phyloP scores from a whole-genome alignment of 2,888 invertebrate genomes.

The Xanthorhoe designata region DNA sequence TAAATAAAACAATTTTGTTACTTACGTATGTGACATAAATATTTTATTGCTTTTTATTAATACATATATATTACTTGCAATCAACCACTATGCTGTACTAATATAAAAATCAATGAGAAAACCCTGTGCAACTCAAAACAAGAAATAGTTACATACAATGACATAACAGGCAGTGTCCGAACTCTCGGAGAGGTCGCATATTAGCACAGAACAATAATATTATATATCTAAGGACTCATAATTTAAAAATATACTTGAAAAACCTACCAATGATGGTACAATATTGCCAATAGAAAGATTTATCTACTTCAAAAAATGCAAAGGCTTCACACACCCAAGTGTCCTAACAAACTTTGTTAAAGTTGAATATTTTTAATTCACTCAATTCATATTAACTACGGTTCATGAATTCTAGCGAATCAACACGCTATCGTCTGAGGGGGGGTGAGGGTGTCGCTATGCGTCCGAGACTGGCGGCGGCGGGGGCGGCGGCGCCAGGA shows the following conservation, averaged over 20 bases:
- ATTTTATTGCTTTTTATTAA: neutral
- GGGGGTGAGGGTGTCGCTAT: no score
- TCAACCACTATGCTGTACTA: no score
- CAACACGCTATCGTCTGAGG: neutral
- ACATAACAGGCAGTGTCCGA: no score
- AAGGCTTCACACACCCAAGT: neutral
- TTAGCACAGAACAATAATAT: neutral
- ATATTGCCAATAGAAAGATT: neutral
- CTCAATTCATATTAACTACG: neutral
- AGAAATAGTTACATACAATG: no score
- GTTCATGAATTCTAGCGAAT: neutral
- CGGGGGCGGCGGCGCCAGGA: slow-evolving; percentile 64
- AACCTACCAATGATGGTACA: neutral
- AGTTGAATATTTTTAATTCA: neutral
- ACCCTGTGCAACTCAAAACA: no score
- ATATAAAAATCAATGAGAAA: no score
- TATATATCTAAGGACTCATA: neutral
- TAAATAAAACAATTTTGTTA: neutral
- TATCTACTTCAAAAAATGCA: slow-evolving; percentile 14
- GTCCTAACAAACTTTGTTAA: neutral
- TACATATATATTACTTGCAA: no score
- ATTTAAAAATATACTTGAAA: neutral
- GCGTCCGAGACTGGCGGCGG: slow-evolving; percentile 67
- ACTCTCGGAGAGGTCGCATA: no score
- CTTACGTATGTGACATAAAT: neutral